phyloP scores from a whole-genome alignment of 2,113 vertebrate genomes.

The Nanorana parkeri region DNA sequence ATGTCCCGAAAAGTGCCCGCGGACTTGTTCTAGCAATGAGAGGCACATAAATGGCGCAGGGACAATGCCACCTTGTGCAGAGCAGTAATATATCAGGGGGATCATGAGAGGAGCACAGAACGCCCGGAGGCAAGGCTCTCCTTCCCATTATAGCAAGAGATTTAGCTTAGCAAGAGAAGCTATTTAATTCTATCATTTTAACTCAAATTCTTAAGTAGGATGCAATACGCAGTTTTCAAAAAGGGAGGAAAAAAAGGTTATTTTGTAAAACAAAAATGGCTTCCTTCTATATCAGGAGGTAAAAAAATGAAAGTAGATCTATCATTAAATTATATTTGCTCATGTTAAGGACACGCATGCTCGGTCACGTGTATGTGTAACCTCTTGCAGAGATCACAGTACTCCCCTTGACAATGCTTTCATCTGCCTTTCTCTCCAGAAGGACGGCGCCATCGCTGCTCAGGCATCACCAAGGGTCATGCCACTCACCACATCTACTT shows the following conservation, averaged over 20 bases:
- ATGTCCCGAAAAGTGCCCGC: not conserved
- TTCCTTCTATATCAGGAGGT: too few relatives aligned
- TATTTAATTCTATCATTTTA: conserved; percentile 43
- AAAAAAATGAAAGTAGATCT: too few relatives aligned
- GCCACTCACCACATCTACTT: too few relatives aligned
- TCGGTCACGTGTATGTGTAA: too few relatives aligned
- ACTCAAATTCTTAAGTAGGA: conserved; percentile 30
- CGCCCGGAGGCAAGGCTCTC: conserved; percentile 30
- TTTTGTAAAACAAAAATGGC: too few relatives aligned
- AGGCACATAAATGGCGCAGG: conserved; percentile 40
- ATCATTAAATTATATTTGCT: too few relatives aligned
- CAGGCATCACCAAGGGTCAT: too few relatives aligned
- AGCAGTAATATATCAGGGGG: conserved; percentile 50
- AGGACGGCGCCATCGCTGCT: too few relatives aligned
- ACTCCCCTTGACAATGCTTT: too few relatives aligned
- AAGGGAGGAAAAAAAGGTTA: not conserved
- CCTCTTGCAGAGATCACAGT: too few relatives aligned
- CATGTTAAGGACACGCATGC: too few relatives aligned
- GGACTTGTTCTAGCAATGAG: conserved; percentile 28
- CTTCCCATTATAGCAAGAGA: conserved; percentile 45
- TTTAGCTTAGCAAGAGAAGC: conserved; percentile 39
- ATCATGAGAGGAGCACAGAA: conserved; percentile 33
- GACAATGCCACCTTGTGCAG: conserved; percentile 54
- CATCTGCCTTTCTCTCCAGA: too few relatives aligned
- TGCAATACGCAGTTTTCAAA: not conserved